These are phyloP conservation scores for Coregonus ussuriensis DNA, from an alignment of 2,797 vertebrate genomes.

Conservation along the genomic window DNA sequence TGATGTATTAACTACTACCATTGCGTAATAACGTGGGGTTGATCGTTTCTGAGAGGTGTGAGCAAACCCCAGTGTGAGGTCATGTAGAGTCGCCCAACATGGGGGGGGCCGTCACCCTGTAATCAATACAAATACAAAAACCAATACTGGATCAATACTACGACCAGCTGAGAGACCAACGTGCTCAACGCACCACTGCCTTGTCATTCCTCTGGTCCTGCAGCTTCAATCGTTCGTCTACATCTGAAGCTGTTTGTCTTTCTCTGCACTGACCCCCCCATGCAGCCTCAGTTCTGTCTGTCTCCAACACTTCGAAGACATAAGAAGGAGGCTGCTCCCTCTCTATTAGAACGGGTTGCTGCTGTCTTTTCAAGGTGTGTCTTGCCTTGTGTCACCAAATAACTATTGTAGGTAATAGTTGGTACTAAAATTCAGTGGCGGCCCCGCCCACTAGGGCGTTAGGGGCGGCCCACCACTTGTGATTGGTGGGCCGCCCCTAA, in stretches of 20 bases:
- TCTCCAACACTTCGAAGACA: background rate
- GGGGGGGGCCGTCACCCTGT: conserved; percentile 38
- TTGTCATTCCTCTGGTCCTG: conserved; percentile 25
- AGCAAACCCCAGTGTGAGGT: conserved; percentile 23
- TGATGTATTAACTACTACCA: background rate
- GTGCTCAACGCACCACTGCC: conserved; percentile 17
- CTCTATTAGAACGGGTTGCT: no score
- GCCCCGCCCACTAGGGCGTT: no score
- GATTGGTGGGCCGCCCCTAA: no score
- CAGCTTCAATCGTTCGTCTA: conserved; percentile 26
- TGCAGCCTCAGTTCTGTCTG: background rate
- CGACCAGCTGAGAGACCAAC: conserved; percentile 47
- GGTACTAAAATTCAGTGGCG: no score
- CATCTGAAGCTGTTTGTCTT: conserved; percentile 13
- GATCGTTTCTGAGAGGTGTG: background rate
- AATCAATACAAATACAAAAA: no score
- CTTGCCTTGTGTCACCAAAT: no score
- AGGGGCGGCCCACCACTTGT: no score
- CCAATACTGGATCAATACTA: conserved; percentile 15
- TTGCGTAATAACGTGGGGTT: background rate
- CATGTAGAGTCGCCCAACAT: conserved; percentile 40
- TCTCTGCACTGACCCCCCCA: background rate
- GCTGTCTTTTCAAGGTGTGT: no score
- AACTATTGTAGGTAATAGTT: no score
- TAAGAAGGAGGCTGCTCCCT: no score